phyloP scores from a whole-genome alignment of 1,140 invertebrate genomes.

The Acromyrmex charruanus region DNA sequence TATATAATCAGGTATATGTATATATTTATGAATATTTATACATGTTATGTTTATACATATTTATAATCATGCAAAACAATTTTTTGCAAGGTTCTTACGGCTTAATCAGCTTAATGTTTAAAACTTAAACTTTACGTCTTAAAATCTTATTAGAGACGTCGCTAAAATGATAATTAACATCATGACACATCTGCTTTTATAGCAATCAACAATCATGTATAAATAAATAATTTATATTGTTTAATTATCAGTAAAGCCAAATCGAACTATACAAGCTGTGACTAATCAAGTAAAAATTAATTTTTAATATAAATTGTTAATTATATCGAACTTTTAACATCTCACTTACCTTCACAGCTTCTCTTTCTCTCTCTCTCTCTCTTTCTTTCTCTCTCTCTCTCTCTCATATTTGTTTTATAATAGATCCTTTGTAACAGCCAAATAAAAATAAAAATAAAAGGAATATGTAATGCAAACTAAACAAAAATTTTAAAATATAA shows the following conservation, averaged over 20 bases:
- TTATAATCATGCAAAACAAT: no score
- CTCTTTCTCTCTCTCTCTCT: no score
- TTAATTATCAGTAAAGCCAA: not conserved
- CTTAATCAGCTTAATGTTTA: no score
- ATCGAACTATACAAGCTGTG: not conserved
- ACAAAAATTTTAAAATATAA: not conserved
- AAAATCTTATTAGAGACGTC: no score
- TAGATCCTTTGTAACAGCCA: not conserved
- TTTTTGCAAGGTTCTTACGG: no score
- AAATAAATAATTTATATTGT: not conserved
- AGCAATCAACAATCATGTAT: not conserved
- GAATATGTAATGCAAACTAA: not conserved
- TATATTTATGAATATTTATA: no score
- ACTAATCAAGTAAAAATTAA: not conserved
- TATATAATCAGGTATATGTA: no score
- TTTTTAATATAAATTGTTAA: not conserved
- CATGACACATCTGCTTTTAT: not conserved
- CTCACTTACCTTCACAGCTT: slow-evolving; percentile 25
- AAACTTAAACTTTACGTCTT: no score
- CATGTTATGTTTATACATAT: no score
- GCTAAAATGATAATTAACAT: not conserved
- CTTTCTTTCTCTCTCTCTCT: not conserved
- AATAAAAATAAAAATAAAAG: not conserved
- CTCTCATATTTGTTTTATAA: not conserved
- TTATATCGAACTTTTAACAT: slow-evolving; percentile 10